Evolutionary conservation across 2,113 vertebrate genomes (phyloP).

Genomic region (Globicephala melas): DNA sequence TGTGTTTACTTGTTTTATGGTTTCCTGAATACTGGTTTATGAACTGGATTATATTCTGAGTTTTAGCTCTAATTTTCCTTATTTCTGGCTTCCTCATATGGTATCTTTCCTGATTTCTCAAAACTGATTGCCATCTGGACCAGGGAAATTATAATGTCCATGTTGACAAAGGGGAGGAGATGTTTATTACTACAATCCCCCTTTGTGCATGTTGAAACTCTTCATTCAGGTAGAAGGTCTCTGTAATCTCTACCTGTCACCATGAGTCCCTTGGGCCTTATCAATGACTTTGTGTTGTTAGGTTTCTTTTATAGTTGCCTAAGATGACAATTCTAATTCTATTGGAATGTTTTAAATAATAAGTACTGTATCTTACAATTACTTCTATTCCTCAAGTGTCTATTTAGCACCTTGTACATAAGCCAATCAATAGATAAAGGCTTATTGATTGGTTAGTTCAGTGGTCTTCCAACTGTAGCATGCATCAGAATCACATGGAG

Average conservation of each 20-base stretch:
- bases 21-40: neutral
- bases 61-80: neutral
- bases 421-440: neutral
- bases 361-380: neutral
- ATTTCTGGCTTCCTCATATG: neutral
- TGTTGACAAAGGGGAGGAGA: neutral
- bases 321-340: conserved; percentile 5
- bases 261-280: neutral
- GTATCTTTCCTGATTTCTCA: neutral
- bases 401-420: neutral
- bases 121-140: neutral
- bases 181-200: neutral
- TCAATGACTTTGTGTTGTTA: neutral
- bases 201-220: neutral
- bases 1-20: conserved; percentile 17
- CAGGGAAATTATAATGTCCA: neutral
- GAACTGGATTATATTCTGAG: neutral
- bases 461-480: neutral
- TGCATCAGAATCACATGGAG: neutral
- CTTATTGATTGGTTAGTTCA: neutral
- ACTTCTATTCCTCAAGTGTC: neutral
- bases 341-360: neutral
- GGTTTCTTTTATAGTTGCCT: neutral
- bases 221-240: neutral
- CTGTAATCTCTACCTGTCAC: neutral